Percentiles rank a stretch among this genome's conserved stretches.
These are phyloP conservation scores for Pheucticus melanocephalus DNA, from an alignment of 2,113 vertebrate species.

Conservation along the genomic window DNA sequence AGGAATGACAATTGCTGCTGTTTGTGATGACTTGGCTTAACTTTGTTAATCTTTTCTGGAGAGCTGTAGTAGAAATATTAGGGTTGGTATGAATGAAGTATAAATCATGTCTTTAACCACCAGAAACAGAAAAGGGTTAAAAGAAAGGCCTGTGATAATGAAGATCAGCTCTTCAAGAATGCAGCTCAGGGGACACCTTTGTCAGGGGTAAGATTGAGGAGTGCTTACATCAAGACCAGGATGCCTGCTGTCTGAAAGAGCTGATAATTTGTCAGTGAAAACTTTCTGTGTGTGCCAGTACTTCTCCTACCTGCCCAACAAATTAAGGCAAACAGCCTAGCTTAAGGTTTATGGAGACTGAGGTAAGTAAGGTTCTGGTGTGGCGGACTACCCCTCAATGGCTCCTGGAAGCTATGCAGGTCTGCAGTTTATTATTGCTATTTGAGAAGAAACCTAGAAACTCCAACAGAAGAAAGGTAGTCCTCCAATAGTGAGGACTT, in stretches of 20 bases:
- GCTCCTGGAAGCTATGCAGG: background rate
- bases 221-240: background rate
- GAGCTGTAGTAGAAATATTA: background rate
- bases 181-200: background rate
- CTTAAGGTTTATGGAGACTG: background rate
- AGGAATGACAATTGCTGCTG: rapidly evolving
- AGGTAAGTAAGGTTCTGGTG: background rate
- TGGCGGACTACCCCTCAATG: background rate
- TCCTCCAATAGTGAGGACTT: background rate
- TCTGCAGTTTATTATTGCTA: background rate
- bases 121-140: background rate
- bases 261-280: background rate
- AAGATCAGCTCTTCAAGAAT: background rate
- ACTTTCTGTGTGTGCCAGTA: background rate
- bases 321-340: background rate
- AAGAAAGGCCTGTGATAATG: background rate
- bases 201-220: background rate
- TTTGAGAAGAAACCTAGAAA: background rate
- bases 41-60: background rate
- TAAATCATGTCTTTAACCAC: background rate
- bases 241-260: background rate
- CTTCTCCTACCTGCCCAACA: background rate
- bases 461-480: background rate
- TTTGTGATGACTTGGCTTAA: background rate
- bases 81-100: background rate